Conservation (phyloP, 2,797 vertebrate species). For the Falco novaeseelandiae region DNA sequence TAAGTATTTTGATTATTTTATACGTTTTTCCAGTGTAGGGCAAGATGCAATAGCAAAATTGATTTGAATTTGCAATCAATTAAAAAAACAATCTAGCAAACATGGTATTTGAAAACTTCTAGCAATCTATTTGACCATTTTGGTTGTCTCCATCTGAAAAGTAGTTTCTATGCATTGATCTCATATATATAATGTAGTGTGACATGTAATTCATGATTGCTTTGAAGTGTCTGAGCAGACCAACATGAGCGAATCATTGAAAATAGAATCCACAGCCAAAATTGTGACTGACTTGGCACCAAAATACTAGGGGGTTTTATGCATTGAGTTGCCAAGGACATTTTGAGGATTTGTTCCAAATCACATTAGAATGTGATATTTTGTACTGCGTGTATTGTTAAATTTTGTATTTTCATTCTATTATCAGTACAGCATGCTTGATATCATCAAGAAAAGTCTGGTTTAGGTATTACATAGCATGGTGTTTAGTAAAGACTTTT, state of each 20-base stretch:
- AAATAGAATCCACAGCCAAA: background rate
- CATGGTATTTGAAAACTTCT: background rate
- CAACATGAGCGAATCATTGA: background rate
- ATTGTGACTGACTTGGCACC: background rate
- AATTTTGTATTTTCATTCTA: constrained; percentile 3
- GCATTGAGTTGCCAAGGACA: background rate
- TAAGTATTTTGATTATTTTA: background rate
- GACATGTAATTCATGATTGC: background rate
- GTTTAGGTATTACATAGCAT: background rate
- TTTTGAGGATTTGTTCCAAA: constrained; percentile 16
- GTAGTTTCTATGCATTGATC: background rate
- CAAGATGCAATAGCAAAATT: background rate
- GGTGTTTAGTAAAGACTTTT: background rate
- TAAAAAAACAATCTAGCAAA: background rate
- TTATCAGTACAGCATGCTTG: background rate
- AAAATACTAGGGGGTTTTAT: background rate
- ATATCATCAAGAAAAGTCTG: background rate
- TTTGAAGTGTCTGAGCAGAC: background rate
- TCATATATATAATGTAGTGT: background rate
- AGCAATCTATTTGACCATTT: background rate
- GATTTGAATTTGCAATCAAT: background rate
- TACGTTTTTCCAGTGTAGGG: background rate
- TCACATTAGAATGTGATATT: background rate
- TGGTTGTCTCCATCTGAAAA: background rate
- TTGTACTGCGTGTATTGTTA: background rate